phyloP scores from a whole-genome alignment of 1,140 invertebrate species.

The Sitophilus oryzae region DNA sequence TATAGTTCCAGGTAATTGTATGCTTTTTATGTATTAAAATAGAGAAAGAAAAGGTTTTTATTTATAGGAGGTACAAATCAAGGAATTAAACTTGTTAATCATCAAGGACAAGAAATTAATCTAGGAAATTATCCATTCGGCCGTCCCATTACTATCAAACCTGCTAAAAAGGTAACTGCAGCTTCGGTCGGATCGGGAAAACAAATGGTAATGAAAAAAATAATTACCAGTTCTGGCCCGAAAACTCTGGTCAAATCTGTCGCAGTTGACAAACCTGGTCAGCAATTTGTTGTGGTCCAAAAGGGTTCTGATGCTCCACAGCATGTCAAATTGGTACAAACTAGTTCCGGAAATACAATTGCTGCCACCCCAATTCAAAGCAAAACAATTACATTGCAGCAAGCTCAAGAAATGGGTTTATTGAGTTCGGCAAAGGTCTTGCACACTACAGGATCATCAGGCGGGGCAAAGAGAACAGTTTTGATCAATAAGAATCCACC shows the following conservation, averaged over 20 bases:
- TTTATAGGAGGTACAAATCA: conserved; percentile 30
- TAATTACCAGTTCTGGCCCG: conserved; percentile 21
- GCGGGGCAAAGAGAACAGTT: conserved; percentile 41
- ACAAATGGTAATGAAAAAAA: conserved; percentile 41
- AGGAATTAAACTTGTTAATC: conserved; percentile 39
- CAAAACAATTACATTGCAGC: conserved; percentile 64
- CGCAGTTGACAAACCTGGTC: conserved; percentile 21
- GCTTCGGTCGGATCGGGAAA: conserved; percentile 31
- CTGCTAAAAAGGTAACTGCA: conserved; percentile 32
- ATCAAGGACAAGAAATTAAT: conserved; percentile 39
- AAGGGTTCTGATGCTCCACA: conserved; percentile 24
- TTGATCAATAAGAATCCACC: conserved; percentile 44
- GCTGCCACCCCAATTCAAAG: conserved; percentile 46
- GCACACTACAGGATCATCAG: conserved; percentile 40
- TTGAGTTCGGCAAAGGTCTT: conserved; percentile 53
- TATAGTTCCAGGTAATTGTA: conserved; percentile 35
- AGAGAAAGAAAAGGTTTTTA: background rate
- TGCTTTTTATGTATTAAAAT: background rate
- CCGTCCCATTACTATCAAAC: conserved; percentile 37
- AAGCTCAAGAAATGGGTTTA: conserved; percentile 62
- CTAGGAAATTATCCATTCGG: conserved; percentile 36
- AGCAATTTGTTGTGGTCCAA: conserved; percentile 38
- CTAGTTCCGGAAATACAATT: conserved; percentile 5
- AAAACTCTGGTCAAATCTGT: conserved; percentile 28
- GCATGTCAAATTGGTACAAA: conserved; percentile 33